Evolutionary conservation across 2,888 invertebrate species (phyloP).

Genomic region (Ophioninae sp.): DNA sequence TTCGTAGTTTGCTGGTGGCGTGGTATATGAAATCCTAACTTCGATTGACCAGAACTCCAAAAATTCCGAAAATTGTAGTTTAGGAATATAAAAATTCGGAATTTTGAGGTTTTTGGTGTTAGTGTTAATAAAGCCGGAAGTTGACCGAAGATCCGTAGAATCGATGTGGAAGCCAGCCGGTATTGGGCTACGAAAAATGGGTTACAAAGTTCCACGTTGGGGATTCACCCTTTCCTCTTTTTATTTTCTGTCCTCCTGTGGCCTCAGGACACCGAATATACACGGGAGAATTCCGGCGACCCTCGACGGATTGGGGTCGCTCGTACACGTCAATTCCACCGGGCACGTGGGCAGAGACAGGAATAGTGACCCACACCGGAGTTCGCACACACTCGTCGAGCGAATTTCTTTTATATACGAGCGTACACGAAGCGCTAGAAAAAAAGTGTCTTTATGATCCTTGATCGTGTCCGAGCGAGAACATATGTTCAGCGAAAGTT

Average conservation of each 20-base stretch:
- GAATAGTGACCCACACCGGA: conserved; percentile 3
- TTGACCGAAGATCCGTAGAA: conserved; percentile 16
- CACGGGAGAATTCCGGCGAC: conserved; percentile 24
- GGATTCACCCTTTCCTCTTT: conserved; percentile 15
- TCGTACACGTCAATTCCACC: conserved; percentile 43
- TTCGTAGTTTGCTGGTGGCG: too few species aligned
- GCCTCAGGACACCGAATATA: neutral
- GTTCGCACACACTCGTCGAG: neutral
- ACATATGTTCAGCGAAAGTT: conserved; percentile 29
- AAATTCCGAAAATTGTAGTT: too few species aligned
- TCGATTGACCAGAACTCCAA: too few species aligned
- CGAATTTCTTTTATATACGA: neutral
- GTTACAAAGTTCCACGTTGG: conserved; percentile 11
- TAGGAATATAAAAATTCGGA: too few species aligned
- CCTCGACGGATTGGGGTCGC: conserved; percentile 57
- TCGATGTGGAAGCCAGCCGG: conserved; percentile 1
- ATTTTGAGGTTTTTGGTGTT: too few species aligned
- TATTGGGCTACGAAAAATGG: neutral
- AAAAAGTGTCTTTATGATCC: conserved; percentile 13
- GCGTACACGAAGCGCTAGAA: neutral
- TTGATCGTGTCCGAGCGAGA: conserved; percentile 8
- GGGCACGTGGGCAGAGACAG: conserved; percentile 31
- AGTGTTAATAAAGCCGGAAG: neutral
- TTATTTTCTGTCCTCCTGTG: neutral
- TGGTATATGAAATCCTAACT: too few species aligned